Base-by-base conservation (phyloP, 2,888 invertebrate genomes). In the Colletes collaris region DNA sequence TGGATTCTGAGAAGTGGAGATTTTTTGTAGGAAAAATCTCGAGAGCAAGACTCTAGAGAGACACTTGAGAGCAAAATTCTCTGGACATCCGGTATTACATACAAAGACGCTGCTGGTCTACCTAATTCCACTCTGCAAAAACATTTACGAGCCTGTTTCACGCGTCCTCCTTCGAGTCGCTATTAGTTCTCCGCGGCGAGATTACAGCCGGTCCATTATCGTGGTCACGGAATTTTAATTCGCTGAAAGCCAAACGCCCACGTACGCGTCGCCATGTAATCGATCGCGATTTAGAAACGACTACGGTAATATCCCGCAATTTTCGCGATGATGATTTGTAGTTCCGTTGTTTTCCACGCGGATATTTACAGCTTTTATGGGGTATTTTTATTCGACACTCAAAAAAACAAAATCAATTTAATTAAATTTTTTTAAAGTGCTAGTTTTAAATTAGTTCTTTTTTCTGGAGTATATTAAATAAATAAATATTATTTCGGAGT, bases 281-380 rank as follows among this genome's bases (percentile, higher is more conserved):
- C 66, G 80, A 81, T 81, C 80, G 80, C 72, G 81, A 81, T 80
- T 81, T 76, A 69, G 67, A 76, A 69, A 55, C 65, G 67, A 58
- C 58, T 55, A 27, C 8, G 63, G 75, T 77, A 76, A 81, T 81
- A 75, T 75, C 49, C 75, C 19, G 71, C 58, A 75, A 74, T 67
- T 72, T 73, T 11, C 73, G 55, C 49, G 50, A 37, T 13, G 59
- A 59, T 75, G 76, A 84, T 77, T 85, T 73, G 75, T 76, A 49
- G 58, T 58, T 62, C 55, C 66, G 70, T 72, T 59, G 66, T 8
- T 75, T 67, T 62, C 58, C 56, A 35, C 60, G 67, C 35, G 49
- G 60, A 76, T 68, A 75, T 67, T 67, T 67, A 69, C 63, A 37
- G 50, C 27, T 37, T 52, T 79, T 70, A 73, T 27, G 27, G 27